A percentile compares a stretch with the other conserved stretches of the same genome.
phyloP scores from a whole-genome alignment of 1,140 invertebrate species.

The Drosophila suzukii region DNA sequence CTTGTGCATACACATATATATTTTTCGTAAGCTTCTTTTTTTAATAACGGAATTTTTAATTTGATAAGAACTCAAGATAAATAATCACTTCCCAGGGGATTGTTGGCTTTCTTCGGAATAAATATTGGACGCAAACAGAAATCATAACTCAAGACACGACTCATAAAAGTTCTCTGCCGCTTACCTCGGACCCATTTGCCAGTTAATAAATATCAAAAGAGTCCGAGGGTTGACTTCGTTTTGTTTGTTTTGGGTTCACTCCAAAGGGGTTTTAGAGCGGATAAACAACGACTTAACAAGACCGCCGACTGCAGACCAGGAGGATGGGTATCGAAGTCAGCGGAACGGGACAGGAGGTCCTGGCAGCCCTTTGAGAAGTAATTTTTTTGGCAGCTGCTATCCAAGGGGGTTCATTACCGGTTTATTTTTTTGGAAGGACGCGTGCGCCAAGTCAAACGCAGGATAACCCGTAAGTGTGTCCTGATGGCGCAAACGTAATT shows the following conservation, averaged over 20 bases:
- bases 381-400: conserved; percentile 51
- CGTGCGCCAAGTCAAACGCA: conserved; percentile 66
- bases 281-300: conserved; percentile 72
- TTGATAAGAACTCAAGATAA: conserved; percentile 30
- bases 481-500: conserved; percentile 61
- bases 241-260: conserved; percentile 74
- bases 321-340: conserved; percentile 35
- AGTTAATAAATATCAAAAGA: conserved; percentile 58
- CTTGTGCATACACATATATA: conserved; percentile 30
- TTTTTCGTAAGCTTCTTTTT: conserved; percentile 2
- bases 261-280: conserved; percentile 55
- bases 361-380: conserved; percentile 45
- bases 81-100: conserved; percentile 32
- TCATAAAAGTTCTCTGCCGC: conserved; percentile 21
- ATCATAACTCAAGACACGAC: conserved; percentile 39
- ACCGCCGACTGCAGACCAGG: conserved; percentile 42
- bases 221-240: conserved; percentile 53
- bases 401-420: conserved; percentile 45
- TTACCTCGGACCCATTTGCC: background rate
- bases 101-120: conserved; percentile 11
- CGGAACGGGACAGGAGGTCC: conserved; percentile 17
- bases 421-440: conserved; percentile 40
- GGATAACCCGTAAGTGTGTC: conserved; percentile 45
- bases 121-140: conserved; percentile 35
- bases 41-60: conserved; percentile 47